Evolutionary conservation across 1,140 invertebrate genomes (phyloP), one percentile per base, ranked within the genome.

Genomic region (Ceratina japonica): DNA sequence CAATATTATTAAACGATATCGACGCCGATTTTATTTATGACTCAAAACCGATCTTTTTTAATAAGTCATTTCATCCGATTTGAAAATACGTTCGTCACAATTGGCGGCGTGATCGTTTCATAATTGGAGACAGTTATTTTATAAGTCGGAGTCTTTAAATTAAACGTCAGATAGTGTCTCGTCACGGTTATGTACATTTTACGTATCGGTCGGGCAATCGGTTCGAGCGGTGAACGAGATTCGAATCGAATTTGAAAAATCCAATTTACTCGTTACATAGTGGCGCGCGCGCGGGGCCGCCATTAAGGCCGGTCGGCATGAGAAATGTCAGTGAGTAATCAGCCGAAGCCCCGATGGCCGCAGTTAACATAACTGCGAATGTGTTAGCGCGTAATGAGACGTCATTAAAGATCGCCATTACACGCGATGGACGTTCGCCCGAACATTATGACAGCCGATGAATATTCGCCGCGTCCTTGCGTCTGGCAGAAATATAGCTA

Each of bases 381-480:
- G 75, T 71, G 75, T 82, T 84, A 71, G 64, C 80, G 81, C 37
- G 37, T 63, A 82, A 83, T 63, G 75, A 82, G 56, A 66, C 63
- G 58, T 82, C 82, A 64, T 82, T 82, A 79, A 65, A 59, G 74
- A 82, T 27, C 24, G 22, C 62, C 63, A 63, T 73, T 78, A 78
- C 69, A 62, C 37, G 59, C 69, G 61, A 82, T 75, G 82, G 75
- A 79, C 82, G 63, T 74, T 83, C 75, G 49, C 51, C 24, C 37
- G 68, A 78, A 49, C 64, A 65, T 83, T 83, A 83, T 83, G 80
- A 74, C 63, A 78, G 37, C 66, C 69, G 72, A 73, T 83, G 81
- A 81, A 83, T 83, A 81, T 76, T 81, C 62, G 63, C 73, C 58
- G 31, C 20, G 56, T 52, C 71, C 54, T 68, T 83, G 64, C 62